Conservation (phyloP, 2,797 vertebrate species). For the Hemitrygon akajei region DNA sequence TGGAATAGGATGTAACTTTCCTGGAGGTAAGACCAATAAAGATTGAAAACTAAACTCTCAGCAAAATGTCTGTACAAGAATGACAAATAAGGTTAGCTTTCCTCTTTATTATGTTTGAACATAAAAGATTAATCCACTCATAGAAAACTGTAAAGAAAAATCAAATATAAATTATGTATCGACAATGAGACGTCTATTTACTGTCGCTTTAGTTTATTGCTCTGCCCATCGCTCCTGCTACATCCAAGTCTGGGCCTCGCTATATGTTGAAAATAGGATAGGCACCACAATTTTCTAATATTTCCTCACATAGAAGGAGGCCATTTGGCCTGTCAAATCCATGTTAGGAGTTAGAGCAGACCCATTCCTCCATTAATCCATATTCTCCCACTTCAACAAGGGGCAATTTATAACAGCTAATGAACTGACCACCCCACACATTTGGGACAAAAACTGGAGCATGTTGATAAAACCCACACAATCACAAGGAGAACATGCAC, state of each 20-base stretch:
- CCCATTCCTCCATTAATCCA: no score
- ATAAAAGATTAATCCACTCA: neutral
- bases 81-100: neutral
- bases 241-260: neutral
- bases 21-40: slow-evolving; percentile 38
- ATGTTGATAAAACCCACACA: no score
- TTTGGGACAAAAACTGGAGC: no score
- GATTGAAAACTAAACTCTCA: neutral
- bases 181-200: neutral
- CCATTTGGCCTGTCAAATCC: no score
- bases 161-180: neutral
- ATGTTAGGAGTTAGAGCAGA: no score
- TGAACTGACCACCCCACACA: no score
- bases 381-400: no score
- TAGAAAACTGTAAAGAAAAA: neutral
- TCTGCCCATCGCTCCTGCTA: neutral
- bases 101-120: neutral
- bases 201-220: neutral
- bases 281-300: neutral
- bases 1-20: slow-evolving; percentile 42
- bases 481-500: no score
- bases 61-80: no score
- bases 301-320: no score
- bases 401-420: no score
- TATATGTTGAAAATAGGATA: neutral